These are phyloP conservation scores for Falco peregrinus DNA, from an alignment of 2,797 vertebrate species.

Conservation along the genomic window DNA sequence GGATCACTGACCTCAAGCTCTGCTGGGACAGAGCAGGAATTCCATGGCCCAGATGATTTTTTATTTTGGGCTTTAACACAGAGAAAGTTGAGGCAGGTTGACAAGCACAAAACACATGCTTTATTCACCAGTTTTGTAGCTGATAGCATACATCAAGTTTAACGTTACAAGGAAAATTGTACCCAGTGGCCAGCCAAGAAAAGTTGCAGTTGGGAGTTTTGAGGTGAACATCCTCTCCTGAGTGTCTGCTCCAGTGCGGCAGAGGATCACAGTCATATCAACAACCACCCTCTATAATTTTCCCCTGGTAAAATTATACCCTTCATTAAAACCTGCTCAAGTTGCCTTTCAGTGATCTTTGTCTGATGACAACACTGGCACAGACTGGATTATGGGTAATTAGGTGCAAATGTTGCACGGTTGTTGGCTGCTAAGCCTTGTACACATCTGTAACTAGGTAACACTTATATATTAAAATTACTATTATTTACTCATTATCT, in stretches of 20 bases:
- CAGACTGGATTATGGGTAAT: background rate
- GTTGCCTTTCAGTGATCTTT: background rate
- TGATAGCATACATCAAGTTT: background rate
- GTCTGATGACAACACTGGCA: background rate
- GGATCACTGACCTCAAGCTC: background rate
- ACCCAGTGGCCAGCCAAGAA: background rate
- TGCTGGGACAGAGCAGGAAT: background rate
- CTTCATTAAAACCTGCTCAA: background rate
- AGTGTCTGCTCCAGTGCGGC: background rate
- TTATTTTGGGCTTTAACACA: background rate
- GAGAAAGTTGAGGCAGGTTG: background rate
- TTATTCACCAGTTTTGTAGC: background rate
- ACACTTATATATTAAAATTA: background rate
- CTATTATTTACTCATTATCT: background rate
- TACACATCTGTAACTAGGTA: background rate
- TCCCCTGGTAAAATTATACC: background rate
- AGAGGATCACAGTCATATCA: background rate
- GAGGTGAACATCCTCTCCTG: background rate
- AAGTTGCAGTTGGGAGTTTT: accelerated
- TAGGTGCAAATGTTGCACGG: accelerated
- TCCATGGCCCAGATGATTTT: background rate
- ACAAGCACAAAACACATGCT: background rate
- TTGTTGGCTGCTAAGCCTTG: background rate
- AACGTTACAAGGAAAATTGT: background rate
- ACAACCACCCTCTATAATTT: background rate